These are phyloP conservation scores for Oreocharis arfaki DNA, from an alignment of 2,113 vertebrate genomes.

Conservation along the genomic window DNA sequence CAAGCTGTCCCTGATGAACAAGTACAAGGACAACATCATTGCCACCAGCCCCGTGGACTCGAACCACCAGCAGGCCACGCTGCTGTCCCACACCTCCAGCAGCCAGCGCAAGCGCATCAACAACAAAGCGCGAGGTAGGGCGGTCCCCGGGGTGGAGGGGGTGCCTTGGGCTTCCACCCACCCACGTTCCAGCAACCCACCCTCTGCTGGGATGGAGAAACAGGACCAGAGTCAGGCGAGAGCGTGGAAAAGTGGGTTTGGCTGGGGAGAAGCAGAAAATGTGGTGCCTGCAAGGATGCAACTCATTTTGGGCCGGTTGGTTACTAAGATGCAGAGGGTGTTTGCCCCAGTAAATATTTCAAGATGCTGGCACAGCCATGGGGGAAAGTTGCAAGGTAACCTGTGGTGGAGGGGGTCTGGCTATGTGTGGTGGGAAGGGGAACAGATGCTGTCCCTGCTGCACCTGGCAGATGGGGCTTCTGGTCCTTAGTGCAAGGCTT, in stretches of 20 bases:
- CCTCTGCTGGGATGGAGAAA: not conserved
- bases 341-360: not conserved
- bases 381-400: not conserved
- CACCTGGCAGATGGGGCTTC: not conserved
- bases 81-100: conserved; percentile 92
- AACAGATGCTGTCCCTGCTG: not conserved
- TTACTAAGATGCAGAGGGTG: not conserved
- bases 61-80: conserved; percentile 93
- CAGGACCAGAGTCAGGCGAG: accelerated
- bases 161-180: not conserved
- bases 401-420: not conserved
- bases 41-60: conserved; percentile 93
- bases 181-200: not conserved
- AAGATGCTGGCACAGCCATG: accelerated
- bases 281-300: not conserved
- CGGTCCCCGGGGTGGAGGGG: accelerated
- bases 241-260: not conserved
- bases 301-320: not conserved
- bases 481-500: not conserved
- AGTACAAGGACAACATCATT: conserved; percentile 98
- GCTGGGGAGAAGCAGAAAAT: not conserved
- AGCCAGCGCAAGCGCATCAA: conserved; percentile 94
- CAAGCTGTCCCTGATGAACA: conserved; percentile 97
- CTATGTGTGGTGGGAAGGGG: not conserved
- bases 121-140: conserved; percentile 91